Evolutionary conservation across 2,888 invertebrate species (phyloP), one percentile per base, ranked within the genome.

Genomic region (Caenorhabditis sp.): DNA sequence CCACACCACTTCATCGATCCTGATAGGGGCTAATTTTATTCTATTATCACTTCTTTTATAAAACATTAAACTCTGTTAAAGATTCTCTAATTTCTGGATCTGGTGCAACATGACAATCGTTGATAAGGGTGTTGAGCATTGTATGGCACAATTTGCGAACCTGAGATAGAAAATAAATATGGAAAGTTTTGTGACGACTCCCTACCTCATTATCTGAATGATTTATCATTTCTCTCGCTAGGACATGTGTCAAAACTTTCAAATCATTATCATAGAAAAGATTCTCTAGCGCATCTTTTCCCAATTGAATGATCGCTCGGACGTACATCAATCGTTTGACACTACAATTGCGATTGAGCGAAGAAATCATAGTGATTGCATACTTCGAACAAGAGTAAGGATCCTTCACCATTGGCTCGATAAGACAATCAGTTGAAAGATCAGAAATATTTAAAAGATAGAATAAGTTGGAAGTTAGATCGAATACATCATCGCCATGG

Each of bases 211-310:
- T 37, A n/a, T 64, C 61, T n/a, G 66, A 61, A 31, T 62, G 57
- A 65, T 79, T 69, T n/a, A 77, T 71, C 21, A 65, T 50, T 19
- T 76, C 77, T 37, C 79, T 27, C 4, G 66, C 67, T 8, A 79
- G 49, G 12, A 79, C 67, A 50, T 70, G 69, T 1, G 69, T 65
- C 53, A 79, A 65, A 1, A 77, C 79, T 58, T 55, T 55, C 50
- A 81, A 36, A 58, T 81, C 81, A 50, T 79, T 81, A 5, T 63
- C 69, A 58, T 81, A 81, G 63, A 81, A 81, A 19, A 81, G 62
- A 14, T 67, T 66, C n/a, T 55, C 36, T 12, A 78, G 23, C 8
- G 71, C 26, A 0, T 12, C 8, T 2, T 55, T 63, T 1, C 68
- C 72, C 1, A 62, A 53, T n/a, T 53, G 58, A n/a, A 72, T 65